Evolutionary conservation across 2,113 vertebrate species (phyloP), one percentile per base, ranked within the genome.

Genomic region (Pluvialis apricaria): DNA sequence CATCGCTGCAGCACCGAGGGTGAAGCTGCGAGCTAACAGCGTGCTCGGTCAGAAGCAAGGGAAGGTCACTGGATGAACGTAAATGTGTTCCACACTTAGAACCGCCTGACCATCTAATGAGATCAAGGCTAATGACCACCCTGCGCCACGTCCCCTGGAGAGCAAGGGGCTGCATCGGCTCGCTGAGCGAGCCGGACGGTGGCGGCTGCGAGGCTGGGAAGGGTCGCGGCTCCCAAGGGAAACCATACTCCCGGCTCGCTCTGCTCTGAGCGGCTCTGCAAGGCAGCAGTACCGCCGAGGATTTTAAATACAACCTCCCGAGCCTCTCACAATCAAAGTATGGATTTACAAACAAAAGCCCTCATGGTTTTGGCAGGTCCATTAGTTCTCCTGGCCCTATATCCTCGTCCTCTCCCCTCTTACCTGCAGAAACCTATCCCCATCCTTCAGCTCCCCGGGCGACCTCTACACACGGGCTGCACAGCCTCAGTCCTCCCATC

Each of bases 101-200:
- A 54, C 13, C 2, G 0, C 40, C 65, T 32, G 51, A 16, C 40
- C 40, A 16, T 11, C n/a, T 76, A 49, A 76, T 29, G 32, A 47
- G 69, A 62, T 75, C 15, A 47, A 68, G 55, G 42, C 70, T 82
- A 51, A 73, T 6, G n/a, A 49, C 0, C 1, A 31, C 40, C 44
- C 51, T 2, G 2, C 11, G 5, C 22, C 72, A 44, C 3, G 0
- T 5, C 31, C 32, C 71, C 61, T 47, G 3, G 0, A 29, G 44
- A 42, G 51, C 38, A 69, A 47, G n/a, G 12, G 60, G 55, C 60
- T 87, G 61, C 34, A 22, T 8, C 1, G 4, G 40, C 25, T 52
- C 3, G 0, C 65, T 57, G 25, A 62, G 55, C 1, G 3, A 82
- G 47, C 32, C 32, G 25, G 20, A 40, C 2, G 1, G 16, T 7